Base-by-base conservation (phyloP, 2,113 vertebrate species). In the Brienomyrus brachyistius region DNA sequence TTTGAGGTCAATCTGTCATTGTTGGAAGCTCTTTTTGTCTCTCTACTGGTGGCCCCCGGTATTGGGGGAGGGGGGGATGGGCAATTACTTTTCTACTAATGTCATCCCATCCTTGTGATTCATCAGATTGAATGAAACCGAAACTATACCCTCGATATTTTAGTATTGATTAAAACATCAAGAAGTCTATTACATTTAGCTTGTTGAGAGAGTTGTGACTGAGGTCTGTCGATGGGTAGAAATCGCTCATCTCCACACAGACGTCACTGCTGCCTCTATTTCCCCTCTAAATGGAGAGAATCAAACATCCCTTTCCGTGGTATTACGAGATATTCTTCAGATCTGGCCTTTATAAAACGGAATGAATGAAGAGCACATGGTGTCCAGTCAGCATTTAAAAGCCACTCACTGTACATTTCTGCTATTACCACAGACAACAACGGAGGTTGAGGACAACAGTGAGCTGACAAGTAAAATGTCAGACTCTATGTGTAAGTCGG, bases 91-190 rank as follows among this genome's bases (percentile, higher is more conserved):
- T 40, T 77, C 74, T 43, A 43, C 74, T 80, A 43, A 80, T 43
- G 35, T 80, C 74, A 80, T 80, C 74, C 35, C 74, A 43, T 35
- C 13, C 35, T 17, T 17, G 17, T 43, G 35, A 80, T 80, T 43
- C 35, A 80, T 74, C 31, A 43, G 15, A 43, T 19, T 80, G 35
- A 80, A 43, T 17, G 35, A 80, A 80, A 40, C 74, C 15, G 2
- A 40, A 43, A 43, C 74, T 80, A 80, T 43, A 43, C 15, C 74
- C 35, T 43, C 74, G 43, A 80, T 35, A 80, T 80, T 80, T 80
- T 43, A 80, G 74, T 80, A 80, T 80, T 80, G 74, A 80, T 80
- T 80, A 80, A 19, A 80, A 80, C 35, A 80, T 80, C 74, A 80
- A 40, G 35, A 43, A 43, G 35, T 80, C 74, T 43, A 80, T 80